These are phyloP conservation scores for Drosophila ustulata DNA, from an alignment of 2,888 invertebrate genomes.

Conservation along the genomic window DNA sequence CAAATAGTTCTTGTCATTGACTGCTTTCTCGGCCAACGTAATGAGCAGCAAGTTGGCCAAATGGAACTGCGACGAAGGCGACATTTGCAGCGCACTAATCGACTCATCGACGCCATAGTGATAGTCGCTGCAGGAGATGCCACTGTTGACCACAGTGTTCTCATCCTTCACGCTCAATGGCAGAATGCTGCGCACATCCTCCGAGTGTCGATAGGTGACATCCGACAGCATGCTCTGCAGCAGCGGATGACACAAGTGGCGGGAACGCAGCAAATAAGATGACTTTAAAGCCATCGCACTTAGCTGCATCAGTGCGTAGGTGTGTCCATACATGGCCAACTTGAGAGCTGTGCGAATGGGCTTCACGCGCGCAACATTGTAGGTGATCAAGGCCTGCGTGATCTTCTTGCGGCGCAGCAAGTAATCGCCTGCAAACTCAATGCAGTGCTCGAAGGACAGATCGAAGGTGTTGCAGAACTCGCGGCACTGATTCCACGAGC, in stretches of 20 bases:
- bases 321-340: slow-evolving; percentile 85
- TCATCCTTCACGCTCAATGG: slow-evolving; percentile 55
- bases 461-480: slow-evolving; percentile 85
- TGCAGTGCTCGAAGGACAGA: slow-evolving; percentile 84
- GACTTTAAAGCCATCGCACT: slow-evolving; percentile 85
- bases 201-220: slow-evolving; percentile 83
- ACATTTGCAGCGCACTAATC: slow-evolving; percentile 84
- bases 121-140: slow-evolving; percentile 83
- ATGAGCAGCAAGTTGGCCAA: slow-evolving; percentile 84
- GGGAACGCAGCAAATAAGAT: slow-evolving; percentile 82
- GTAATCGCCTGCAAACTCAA: slow-evolving; percentile 93
- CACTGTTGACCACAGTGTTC: slow-evolving; percentile 68
- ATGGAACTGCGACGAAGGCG: slow-evolving; percentile 85
- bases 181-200: slow-evolving; percentile 80
- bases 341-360: slow-evolving; percentile 85
- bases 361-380: slow-evolving; percentile 90
- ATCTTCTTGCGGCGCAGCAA: slow-evolving; percentile 90
- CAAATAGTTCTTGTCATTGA: slow-evolving; percentile 84
- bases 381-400: slow-evolving; percentile 91
- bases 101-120: slow-evolving; percentile 83
- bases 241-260: slow-evolving; percentile 77
- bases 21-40: slow-evolving; percentile 84
- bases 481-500: slow-evolving; percentile 83
- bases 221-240: slow-evolving; percentile 79
- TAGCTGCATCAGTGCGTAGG: slow-evolving; percentile 84